A percentile compares a stretch with the other conserved stretches of the same genome.
These are phyloP conservation scores for Leptinotarsa undecemlineata DNA, from an alignment of 1,140 invertebrate species.

Conservation along the genomic window DNA sequence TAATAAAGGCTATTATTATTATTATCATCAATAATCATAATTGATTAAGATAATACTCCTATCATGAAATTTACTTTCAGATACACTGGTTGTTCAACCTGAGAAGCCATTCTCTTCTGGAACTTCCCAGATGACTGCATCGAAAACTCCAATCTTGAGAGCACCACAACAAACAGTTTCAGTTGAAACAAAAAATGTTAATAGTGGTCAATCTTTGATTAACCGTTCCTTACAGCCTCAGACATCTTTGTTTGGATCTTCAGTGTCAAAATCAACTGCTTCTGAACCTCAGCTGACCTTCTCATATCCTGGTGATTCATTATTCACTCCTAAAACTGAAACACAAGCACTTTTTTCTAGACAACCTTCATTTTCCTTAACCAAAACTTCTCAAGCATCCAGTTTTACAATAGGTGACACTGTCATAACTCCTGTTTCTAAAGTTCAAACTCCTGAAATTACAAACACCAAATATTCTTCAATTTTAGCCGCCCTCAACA, in stretches of 20 bases:
- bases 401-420: not conserved
- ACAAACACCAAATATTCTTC: conserved; percentile 33
- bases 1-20: too few species aligned
- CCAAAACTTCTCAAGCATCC: conserved; percentile 12
- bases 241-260: not conserved
- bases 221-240: not conserved
- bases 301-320: conserved; percentile 9
- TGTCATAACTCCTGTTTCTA: not conserved
- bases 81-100: not conserved
- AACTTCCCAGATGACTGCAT: not conserved
- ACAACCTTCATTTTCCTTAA: conserved; percentile 36
- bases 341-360: conserved; percentile 38
- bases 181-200: not conserved
- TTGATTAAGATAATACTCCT: too few species aligned
- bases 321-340: conserved; percentile 23
- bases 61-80: not conserved
- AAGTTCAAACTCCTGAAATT: not conserved
- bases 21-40: too few species aligned
- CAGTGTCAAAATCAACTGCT: not conserved
- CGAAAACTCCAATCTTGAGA: not conserved
- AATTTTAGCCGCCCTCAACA: conserved; percentile 33
- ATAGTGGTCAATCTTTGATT: not conserved
- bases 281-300: not conserved
- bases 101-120: not conserved
- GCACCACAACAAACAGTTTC: not conserved